Evolutionary conservation across 2,888 invertebrate species (phyloP), one percentile per base, ranked within the genome.

Genomic region (Syrista parreyssii): DNA sequence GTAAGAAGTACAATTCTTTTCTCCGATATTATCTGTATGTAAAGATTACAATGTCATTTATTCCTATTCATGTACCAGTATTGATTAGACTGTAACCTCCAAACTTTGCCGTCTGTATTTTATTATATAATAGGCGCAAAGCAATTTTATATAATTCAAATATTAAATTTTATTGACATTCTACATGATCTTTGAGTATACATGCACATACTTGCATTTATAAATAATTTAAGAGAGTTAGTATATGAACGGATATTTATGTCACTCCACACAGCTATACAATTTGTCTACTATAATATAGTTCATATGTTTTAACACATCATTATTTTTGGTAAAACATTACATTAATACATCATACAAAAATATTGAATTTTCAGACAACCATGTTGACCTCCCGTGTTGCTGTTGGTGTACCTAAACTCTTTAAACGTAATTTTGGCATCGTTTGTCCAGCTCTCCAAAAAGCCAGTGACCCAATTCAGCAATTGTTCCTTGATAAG

Each of bases 401-500:
- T 55, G 75, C 82, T 40, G 73, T 74, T 76, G 81, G 78, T 73
- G 75, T 88, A 34, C 89, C 89, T 30, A 89, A 88, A 82, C 74
- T 91, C 34, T 34, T 91, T 9, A 89, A 88, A 73, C 94, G 96
- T 79, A 96, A 95, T 91, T 92, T 97, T 87, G 96, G 96, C 78
- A 93, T 96, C 74, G 91, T 94, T 75, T 95, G 95, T 72, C 95
- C 95, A 75, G 93, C 92, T 40, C 89, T 95, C 68, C 94, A 94
- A 87, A 96, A 96, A 90, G 95, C 95, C 3, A 92, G 93, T 3
- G 98, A 99, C 91, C 98, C 98, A 6, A 97, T 99, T 88, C 98
- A 98, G 91, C 96, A 98, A 91, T 92, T 98, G 75, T 99, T 99
- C 92, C 91, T 98, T 68, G 97, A 98, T 84, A 98, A 98, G 94